phyloP scores from a whole-genome alignment of 2,113 vertebrate genomes.

The Lagenorhynchus albirostris region DNA sequence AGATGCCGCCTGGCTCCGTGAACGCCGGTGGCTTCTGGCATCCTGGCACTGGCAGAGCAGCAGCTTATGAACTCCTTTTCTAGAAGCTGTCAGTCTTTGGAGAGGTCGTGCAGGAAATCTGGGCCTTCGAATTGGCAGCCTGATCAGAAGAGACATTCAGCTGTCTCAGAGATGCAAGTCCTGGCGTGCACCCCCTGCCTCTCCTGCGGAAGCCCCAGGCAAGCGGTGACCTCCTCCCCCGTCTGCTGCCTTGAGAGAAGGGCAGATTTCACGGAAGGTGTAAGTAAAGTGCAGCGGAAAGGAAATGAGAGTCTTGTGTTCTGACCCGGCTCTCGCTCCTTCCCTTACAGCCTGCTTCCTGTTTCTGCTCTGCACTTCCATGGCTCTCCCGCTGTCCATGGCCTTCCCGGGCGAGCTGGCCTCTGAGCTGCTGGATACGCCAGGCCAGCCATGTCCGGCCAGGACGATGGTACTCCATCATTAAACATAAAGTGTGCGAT shows the following conservation, averaged over 20 bases:
- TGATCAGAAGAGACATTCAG: background rate
- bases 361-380: constrained; percentile 73
- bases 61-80: background rate
- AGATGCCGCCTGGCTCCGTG: background rate
- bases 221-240: background rate
- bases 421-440: accelerated
- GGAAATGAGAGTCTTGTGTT: background rate
- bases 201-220: background rate
- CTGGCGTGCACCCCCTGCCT: background rate
- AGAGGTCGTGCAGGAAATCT: background rate
- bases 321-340: background rate
- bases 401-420: constrained; percentile 79
- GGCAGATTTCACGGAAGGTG: background rate
- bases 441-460: background rate
- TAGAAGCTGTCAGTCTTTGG: background rate
- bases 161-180: background rate
- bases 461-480: accelerated
- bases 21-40: background rate
- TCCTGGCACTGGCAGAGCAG: background rate
- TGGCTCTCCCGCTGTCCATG: constrained; percentile 79
- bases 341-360: constrained; percentile 76
- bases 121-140: background rate
- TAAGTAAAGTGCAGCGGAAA: background rate
- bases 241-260: background rate
- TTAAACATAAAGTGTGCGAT: background rate